Conservation (phyloP, 2,113 vertebrate species). For the Grammomys surdaster region DNA sequence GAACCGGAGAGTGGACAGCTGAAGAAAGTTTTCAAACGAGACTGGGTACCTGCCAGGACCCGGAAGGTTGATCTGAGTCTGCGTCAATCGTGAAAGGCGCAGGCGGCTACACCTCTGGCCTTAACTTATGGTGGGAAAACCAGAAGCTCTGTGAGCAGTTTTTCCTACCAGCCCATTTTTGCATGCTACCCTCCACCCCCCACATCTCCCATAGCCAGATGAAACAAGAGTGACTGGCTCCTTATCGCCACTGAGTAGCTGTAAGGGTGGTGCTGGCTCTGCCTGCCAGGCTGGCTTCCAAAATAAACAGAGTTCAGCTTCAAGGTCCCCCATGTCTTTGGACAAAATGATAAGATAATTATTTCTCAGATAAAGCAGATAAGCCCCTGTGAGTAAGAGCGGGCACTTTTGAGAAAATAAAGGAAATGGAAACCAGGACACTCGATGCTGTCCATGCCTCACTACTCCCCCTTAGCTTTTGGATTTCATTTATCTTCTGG, state of each 20-base stretch:
- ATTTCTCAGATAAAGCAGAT: constrained; percentile 31
- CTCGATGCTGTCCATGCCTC: not conserved
- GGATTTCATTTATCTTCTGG: not conserved
- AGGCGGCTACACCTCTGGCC: not conserved
- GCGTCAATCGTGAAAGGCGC: constrained; percentile 10
- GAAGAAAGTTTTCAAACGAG: not conserved
- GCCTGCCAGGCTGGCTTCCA: constrained; percentile 45
- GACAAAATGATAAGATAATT: not conserved
- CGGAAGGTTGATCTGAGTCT: not conserved
- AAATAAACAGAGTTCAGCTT: not conserved
- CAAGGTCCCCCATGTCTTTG: not conserved
- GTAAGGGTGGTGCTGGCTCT: not conserved
- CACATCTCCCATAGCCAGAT: not conserved
- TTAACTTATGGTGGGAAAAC: not conserved
- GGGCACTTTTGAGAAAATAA: constrained; percentile 1
- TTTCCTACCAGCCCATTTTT: constrained; percentile 2
- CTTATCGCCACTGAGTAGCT: not conserved
- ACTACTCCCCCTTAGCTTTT: not conserved
- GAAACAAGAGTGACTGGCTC: constrained; percentile 33
- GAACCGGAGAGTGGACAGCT: constrained; percentile 27
- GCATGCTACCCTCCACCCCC: not conserved
- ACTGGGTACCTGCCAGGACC: not conserved
- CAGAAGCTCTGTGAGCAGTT: not conserved
- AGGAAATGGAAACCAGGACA: constrained; percentile 26
- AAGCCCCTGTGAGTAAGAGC: not conserved